Evolutionary conservation across 2,888 invertebrate genomes (phyloP).

Genomic region (Dendrolimus houi): DNA sequence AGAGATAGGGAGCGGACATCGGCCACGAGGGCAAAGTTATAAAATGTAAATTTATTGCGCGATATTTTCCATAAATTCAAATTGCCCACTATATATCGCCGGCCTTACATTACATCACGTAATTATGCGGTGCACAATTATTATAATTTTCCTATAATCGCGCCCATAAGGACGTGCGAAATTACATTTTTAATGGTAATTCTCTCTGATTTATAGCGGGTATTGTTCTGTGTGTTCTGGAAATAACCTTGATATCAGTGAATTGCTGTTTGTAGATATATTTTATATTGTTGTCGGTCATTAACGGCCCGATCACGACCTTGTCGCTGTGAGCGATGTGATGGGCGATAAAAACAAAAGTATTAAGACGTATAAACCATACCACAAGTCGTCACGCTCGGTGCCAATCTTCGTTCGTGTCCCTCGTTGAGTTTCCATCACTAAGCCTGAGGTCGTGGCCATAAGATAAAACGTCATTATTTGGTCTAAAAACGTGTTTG

Average conservation of each 20-base stretch:
- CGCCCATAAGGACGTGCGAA: slow-evolving; percentile 69
- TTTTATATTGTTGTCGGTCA: slow-evolving; percentile 21
- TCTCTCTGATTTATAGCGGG: slow-evolving; percentile 55
- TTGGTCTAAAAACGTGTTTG: too few species aligned
- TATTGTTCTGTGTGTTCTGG: not conserved
- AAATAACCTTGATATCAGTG: too few species aligned
- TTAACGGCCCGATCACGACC: slow-evolving; percentile 8
- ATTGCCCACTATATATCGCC: slow-evolving; percentile 61
- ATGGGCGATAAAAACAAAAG: too few species aligned
- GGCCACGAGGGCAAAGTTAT: slow-evolving; percentile 53
- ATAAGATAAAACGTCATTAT: too few species aligned
- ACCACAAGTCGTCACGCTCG: too few species aligned
- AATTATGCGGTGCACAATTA: slow-evolving; percentile 68
- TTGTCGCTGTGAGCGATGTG: too few species aligned
- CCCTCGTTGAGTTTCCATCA: too few species aligned
- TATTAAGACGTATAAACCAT: slow-evolving; percentile 27
- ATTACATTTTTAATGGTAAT: slow-evolving; percentile 62
- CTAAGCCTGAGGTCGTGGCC: too few species aligned
- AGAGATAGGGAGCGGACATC: slow-evolving; percentile 58
- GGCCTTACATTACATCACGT: slow-evolving; percentile 65
- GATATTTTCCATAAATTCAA: slow-evolving; percentile 73
- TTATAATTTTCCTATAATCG: slow-evolving; percentile 74
- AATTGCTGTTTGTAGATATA: not conserved
- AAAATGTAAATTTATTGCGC: slow-evolving; percentile 73
- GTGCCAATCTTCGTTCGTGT: too few species aligned